phyloP scores from a whole-genome alignment of 2,797 vertebrate species.

The Heterohyrax brucei region DNA sequence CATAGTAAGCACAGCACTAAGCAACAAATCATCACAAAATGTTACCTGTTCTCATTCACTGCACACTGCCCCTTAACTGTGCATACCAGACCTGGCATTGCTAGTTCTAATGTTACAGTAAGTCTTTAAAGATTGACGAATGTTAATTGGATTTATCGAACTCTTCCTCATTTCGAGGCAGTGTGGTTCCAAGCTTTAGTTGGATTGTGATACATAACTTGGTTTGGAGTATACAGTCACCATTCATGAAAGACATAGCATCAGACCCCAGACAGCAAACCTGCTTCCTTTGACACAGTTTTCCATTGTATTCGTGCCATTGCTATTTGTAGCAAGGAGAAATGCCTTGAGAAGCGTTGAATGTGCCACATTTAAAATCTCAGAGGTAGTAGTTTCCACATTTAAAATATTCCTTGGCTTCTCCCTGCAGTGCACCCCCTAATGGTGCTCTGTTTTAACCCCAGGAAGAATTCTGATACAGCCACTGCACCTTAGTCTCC shows the following conservation, averaged over 20 bases:
- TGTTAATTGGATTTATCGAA: neutral
- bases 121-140: slow-evolving; percentile 42
- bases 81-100: neutral
- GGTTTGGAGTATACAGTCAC: neutral
- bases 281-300: neutral
- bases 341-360: slow-evolving; percentile 54
- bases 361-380: slow-evolving; percentile 74
- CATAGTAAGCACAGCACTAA: neutral
- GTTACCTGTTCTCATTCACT: neutral
- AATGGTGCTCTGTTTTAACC: neutral
- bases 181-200: neutral
- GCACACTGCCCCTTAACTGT: neutral
- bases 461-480: slow-evolving; percentile 11
- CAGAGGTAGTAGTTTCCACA: slow-evolving; percentile 43
- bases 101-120: neutral
- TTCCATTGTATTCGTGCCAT: slow-evolving; percentile 65
- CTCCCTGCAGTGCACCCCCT: neutral
- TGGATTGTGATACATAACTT: neutral
- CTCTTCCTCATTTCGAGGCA: neutral
- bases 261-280: slow-evolving; percentile 21
- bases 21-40: neutral
- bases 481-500: neutral
- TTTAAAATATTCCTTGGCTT: neutral
- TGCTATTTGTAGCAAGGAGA: slow-evolving; percentile 74
- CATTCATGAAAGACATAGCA: slow-evolving; percentile 55